Base-by-base conservation (phyloP, 1,140 invertebrate genomes). In the Coenobita brevimanus region DNA sequence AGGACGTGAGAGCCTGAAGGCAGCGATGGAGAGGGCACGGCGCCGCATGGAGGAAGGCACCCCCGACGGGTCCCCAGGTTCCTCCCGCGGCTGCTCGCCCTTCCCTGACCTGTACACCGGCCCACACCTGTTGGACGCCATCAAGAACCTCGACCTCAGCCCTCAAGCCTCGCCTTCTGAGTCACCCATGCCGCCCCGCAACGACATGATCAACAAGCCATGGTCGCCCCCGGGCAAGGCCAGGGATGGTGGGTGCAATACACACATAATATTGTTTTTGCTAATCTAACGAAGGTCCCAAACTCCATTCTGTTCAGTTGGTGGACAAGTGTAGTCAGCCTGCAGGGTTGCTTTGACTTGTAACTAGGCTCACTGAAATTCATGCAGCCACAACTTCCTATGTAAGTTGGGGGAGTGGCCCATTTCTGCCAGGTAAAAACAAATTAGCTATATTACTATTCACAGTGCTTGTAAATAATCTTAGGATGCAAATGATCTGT, bases 21-120 rank as follows among this genome's bases (percentile, higher is more conserved):
- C 93, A 79, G 96, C 96, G 4, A 97, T 97, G 93, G 94, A 95
- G n/a, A 95, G 96, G 91, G 96, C 96, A 0, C 94, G 89, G 17
- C 71, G 82, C 38, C 88, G 69, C 54, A 90, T 90, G 89, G 89
- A 90, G 41, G 89, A 89, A 82, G 87, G 78, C 3, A 90, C 89
- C 21, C 89, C 89, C 17, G 89, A 90, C 41, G 84, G 84, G 0
- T 90, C 89, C 1, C 89, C 89, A 24, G 76, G 82, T n/a, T 90
- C 89, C 38, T 90, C 89, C 27, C 80, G 89, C n/a, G 89, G 89
- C n/a, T 90, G 89, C 76, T 88, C 84, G 1, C 89, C 89, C 27
- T 90, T 84, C 82, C 89, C 87, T 33, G 89, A 90, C 78, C 54
- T 90, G 33, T 90, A 90, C 86, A 90, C 89, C 13, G 89, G 89